Conservation (phyloP, 2,113 vertebrate species). For the Lipophrys pholis region DNA sequence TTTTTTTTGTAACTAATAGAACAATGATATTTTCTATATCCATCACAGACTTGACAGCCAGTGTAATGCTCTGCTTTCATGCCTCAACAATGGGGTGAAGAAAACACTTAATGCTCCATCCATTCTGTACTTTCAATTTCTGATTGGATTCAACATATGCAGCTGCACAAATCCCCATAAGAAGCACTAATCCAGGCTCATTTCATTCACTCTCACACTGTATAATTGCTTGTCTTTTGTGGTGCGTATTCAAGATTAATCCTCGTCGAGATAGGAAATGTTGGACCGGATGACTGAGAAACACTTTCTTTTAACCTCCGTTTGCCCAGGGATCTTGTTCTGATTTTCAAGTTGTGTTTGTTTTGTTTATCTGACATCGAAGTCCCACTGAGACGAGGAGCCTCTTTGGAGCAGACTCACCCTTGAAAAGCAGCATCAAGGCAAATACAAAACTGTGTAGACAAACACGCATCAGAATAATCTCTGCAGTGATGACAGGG, state of each 20-base stretch:
- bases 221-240: conserved; percentile 18
- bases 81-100: conserved; percentile 13
- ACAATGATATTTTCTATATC: conserved; percentile 6
- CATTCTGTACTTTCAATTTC: conserved; percentile 24
- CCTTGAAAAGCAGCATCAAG: conserved; percentile 14
- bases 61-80: conserved; percentile 4
- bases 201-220: conserved; percentile 2
- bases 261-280: conserved; percentile 3
- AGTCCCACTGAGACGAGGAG: conserved; percentile 9
- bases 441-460: conserved; percentile 12
- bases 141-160: conserved; percentile 45
- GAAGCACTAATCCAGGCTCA: conserved; percentile 35
- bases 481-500: background rate
- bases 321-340: background rate
- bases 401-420: background rate
- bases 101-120: conserved; percentile 18
- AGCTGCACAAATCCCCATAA: conserved; percentile 26
- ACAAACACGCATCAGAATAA: background rate
- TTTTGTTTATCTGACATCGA: conserved; percentile 1
- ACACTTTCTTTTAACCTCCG: conserved; percentile 16
- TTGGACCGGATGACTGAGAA: background rate
- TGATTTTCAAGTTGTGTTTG: background rate
- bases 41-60: background rate
- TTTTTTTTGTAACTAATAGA: too few relatives aligned
- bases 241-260: conserved; percentile 31